Evolutionary conservation across 1,140 invertebrate species (phyloP).

Genomic region (Delia radicum): DNA sequence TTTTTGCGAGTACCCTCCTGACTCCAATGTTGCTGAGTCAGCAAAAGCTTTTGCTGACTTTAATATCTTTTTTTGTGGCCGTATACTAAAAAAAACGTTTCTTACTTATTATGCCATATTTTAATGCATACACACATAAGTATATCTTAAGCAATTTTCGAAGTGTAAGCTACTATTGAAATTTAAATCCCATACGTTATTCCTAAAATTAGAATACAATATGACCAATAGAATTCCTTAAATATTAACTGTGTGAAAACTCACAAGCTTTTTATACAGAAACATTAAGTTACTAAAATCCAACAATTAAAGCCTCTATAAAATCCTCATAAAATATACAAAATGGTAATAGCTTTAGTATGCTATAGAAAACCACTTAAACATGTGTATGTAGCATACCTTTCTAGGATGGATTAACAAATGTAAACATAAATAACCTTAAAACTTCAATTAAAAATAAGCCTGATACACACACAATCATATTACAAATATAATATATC

Average conservation of each 20-base stretch:
- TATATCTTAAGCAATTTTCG: too few species aligned
- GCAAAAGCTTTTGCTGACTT: too few species aligned
- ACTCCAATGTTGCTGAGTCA: too few species aligned
- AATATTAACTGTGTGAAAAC: too few species aligned
- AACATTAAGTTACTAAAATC: neutral
- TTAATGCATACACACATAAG: too few species aligned
- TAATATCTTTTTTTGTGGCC: too few species aligned
- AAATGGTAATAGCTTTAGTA: neutral
- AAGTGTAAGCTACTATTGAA: too few species aligned
- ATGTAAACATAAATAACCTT: slow-evolving; percentile 5
- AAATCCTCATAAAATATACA: neutral
- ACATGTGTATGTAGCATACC: neutral
- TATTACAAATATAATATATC: too few species aligned
- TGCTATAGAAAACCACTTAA: neutral
- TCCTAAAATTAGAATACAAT: neutral
- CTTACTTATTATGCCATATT: too few species aligned
- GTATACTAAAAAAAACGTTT: too few species aligned
- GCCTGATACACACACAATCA: neutral
- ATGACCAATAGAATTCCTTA: neutral
- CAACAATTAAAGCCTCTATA: neutral
- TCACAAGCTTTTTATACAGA: neutral
- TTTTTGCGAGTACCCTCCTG: too few species aligned
- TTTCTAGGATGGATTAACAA: slow-evolving; percentile 4
- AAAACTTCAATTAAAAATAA: neutral
- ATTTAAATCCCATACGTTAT: neutral